Percentiles rank a stretch among this genome's conserved stretches.
phyloP scores from a whole-genome alignment of 2,797 vertebrate genomes.

The Typhlichthys subterraneus region DNA sequence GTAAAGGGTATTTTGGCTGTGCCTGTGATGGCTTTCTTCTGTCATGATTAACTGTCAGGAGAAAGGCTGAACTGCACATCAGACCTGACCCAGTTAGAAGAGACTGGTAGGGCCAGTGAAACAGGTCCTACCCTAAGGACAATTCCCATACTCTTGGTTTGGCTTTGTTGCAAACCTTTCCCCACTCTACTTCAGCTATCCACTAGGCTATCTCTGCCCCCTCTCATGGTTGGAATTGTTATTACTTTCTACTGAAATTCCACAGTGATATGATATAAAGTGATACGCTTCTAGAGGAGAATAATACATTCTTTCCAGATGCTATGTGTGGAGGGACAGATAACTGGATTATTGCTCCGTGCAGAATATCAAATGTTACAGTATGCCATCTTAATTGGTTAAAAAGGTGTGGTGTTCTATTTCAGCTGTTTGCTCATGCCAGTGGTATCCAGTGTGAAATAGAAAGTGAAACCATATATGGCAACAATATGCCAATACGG shows the following conservation, averaged over 20 bases:
- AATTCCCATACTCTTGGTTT: conserved; percentile 47
- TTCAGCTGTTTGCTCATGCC: no score
- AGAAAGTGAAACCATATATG: no score
- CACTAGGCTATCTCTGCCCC: conserved; percentile 16
- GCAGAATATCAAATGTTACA: no score
- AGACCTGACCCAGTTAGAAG: conserved; percentile 69
- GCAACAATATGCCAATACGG: no score
- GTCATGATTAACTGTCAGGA: conserved; percentile 32
- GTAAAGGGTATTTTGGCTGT: conserved; percentile 47
- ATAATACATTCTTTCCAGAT: no score
- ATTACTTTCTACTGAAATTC: conserved; percentile 34
- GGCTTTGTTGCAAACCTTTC: conserved; percentile 47
- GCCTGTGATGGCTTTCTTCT: conserved; percentile 21
- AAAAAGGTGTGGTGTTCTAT: no score
- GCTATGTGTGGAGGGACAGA: no score
- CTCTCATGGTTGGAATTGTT: conserved; percentile 22
- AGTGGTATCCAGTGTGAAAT: no score
- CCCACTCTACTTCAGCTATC: neutral
- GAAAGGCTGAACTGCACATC: conserved; percentile 49
- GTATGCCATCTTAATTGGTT: no score
- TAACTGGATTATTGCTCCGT: no score
- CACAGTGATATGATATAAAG: conserved; percentile 12
- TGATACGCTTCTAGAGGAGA: no score
- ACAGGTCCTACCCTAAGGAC: conserved; percentile 54
- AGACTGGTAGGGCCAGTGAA: conserved; percentile 55